Conservation (phyloP, 2,113 vertebrate genomes). For the Platysteira castanea region DNA sequence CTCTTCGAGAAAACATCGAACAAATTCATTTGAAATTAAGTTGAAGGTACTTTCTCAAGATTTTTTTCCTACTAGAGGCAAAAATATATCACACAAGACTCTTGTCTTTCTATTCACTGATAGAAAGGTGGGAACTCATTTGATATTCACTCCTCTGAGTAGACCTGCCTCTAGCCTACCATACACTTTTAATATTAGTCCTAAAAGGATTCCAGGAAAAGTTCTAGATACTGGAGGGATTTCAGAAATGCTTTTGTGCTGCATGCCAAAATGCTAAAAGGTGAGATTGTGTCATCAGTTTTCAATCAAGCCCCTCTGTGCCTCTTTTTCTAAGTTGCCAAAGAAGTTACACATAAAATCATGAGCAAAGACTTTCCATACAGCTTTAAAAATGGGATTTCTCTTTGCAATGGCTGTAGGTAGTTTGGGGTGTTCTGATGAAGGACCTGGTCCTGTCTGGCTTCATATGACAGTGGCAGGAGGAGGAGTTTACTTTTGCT, state of each 20-base stretch:
- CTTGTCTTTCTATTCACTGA: neutral
- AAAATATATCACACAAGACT: neutral
- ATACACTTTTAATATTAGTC: neutral
- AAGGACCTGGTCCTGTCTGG: neutral
- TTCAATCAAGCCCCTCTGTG: conserved; percentile 19
- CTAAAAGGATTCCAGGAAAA: conserved; percentile 1
- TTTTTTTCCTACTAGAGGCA: neutral
- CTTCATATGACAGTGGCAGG: neutral
- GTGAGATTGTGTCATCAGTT: conserved; percentile 21
- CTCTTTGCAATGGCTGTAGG: neutral
- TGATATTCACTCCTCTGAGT: neutral
- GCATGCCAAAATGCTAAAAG: conserved; percentile 22
- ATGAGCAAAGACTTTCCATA: neutral
- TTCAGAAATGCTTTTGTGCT: conserved; percentile 38
- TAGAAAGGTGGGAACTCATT: neutral
- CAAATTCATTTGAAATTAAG: neutral
- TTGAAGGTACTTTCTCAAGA: neutral
- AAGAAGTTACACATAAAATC: neutral
- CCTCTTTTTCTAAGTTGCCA: neutral
- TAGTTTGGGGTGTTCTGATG: neutral
- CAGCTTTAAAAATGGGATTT: neutral
- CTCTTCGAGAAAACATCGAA: neutral
- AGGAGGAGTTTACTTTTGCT: neutral
- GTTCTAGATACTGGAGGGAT: neutral
- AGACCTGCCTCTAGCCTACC: neutral